These are phyloP conservation scores for Scelioninae gen. 2 DNA, from an alignment of 2,888 invertebrate genomes.

Conservation along the genomic window DNA sequence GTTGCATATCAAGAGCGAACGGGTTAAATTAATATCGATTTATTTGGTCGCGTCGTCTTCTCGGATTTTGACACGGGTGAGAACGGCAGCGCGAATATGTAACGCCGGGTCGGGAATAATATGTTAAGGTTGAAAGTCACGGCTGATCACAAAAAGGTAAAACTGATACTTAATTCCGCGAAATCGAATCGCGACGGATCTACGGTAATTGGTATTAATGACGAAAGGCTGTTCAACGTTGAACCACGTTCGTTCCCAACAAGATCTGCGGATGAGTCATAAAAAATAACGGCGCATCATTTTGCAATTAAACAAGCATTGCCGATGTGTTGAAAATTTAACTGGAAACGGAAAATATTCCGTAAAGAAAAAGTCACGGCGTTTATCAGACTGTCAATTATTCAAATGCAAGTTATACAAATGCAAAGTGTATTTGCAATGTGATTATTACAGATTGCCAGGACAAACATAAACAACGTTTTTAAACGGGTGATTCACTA, in stretches of 20 bases:
- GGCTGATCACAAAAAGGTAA: too few species aligned
- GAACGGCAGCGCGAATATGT: too few species aligned
- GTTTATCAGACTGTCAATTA: conserved; percentile 23
- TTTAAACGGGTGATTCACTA: conserved; percentile 36
- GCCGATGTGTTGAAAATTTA: background rate
- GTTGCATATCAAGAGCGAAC: conserved; percentile 13
- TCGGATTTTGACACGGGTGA: background rate
- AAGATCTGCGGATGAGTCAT: too few species aligned
- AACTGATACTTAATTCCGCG: too few species aligned
- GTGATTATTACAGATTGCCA: conserved; percentile 18
- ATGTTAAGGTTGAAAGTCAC: too few species aligned
- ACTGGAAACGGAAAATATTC: background rate
- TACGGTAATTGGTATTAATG: too few species aligned
- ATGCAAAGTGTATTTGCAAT: conserved; percentile 2
- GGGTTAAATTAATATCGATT: conserved; percentile 25
- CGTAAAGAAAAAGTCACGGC: background rate
- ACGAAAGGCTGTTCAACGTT: too few species aligned
- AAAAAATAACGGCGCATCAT: too few species aligned
- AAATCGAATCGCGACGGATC: too few species aligned
- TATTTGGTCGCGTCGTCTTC: background rate
- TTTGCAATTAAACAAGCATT: too few species aligned
- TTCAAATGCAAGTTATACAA: conserved; percentile 16
- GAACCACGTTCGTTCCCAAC: too few species aligned
- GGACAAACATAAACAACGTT: conserved; percentile 16
- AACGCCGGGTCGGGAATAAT: too few species aligned